These are phyloP conservation scores for Oreonectes daqikongensis DNA, from an alignment of 2,797 vertebrate genomes.

Conservation along the genomic window DNA sequence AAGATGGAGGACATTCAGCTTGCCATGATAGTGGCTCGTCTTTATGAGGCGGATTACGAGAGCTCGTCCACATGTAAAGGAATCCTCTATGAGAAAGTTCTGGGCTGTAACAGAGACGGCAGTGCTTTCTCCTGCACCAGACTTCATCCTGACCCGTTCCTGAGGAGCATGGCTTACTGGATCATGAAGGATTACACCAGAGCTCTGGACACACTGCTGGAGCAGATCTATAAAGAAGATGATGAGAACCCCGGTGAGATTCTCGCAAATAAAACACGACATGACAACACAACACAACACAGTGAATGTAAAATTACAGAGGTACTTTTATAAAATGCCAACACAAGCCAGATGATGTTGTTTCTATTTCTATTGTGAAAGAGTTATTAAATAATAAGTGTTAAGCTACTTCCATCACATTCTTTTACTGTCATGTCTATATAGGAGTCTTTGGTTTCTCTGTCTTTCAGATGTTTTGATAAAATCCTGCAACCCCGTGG, in stretches of 20 bases:
- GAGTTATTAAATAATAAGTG: too few relatives aligned
- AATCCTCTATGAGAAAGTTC: slow-evolving; percentile 90
- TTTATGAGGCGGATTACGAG: slow-evolving; percentile 96
- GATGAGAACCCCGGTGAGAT: slow-evolving; percentile 87
- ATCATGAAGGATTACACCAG: slow-evolving; percentile 94
- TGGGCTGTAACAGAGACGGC: slow-evolving; percentile 88
- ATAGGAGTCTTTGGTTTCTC: background rate
- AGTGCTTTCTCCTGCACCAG: slow-evolving; percentile 83
- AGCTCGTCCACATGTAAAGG: slow-evolving; percentile 91
- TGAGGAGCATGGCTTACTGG: slow-evolving; percentile 97
- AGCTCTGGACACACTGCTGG: slow-evolving; percentile 92
- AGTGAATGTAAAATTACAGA: too few relatives aligned
- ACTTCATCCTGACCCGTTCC: slow-evolving; percentile 93
- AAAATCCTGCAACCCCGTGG: slow-evolving; percentile 95
- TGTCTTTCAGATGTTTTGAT: slow-evolving; percentile 82
- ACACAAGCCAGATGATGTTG: too few relatives aligned
- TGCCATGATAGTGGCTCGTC: slow-evolving; percentile 93
- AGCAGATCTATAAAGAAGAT: slow-evolving; percentile 93
- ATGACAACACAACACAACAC: too few relatives aligned
- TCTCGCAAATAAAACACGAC: too few relatives aligned
- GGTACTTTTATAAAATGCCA: too few relatives aligned
- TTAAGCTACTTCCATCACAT: too few relatives aligned
- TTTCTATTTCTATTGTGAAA: too few relatives aligned
- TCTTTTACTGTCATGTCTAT: too few relatives aligned
- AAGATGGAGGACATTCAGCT: slow-evolving; percentile 99